Base-by-base conservation (phyloP, 2,113 vertebrate species). In the Oreochromis tanganicae region DNA sequence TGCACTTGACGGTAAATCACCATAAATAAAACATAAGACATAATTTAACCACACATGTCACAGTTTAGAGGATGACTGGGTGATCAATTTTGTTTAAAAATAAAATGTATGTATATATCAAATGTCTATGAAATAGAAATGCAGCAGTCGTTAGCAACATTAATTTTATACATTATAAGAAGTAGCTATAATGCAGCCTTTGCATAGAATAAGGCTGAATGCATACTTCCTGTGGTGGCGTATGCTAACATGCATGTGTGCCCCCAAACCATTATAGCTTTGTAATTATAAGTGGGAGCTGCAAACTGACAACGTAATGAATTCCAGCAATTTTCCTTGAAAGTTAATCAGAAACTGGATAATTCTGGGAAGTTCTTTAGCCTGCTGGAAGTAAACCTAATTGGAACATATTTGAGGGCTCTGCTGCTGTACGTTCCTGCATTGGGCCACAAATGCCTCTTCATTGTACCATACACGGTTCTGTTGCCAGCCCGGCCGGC, bases 401-500 rank as follows among this genome's bases (percentile, higher is more conserved):
- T 4, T 57, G 34, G 59, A 7, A 0, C 19, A 19, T 32, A 59
- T 43, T 21, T 29, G 9, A 50, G 63, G 11, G 7, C 9, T n/a
- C 16, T 46, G 61, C 36, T 55, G 54, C 24, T 75, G 8, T 34
- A 4, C 4, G 5, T 46, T 50, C 36, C 43, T 14, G 6, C 36
- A 24, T 63, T 34, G n/a, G 82, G 80, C 4, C 56, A 81, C 75
- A 59, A 80, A 86, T 46, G 68, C 55, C 66, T 84, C 82, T 14
- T 87, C 80, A 81, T 89, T 88, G 91, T 92, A 63, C 86, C 83
- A 59, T 41, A 14, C 12, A 43, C 43, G 59, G 55, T 21, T 83
- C 46, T 11, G 48, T 68, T 84, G 93, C 80, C 88, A 38, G 29
- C 24, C 61, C 21, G 1, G 48, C 46, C 43, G 61, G 66, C 85